Evolutionary conservation across 2,888 invertebrate species (phyloP).

Genomic region (Biston betularia): DNA sequence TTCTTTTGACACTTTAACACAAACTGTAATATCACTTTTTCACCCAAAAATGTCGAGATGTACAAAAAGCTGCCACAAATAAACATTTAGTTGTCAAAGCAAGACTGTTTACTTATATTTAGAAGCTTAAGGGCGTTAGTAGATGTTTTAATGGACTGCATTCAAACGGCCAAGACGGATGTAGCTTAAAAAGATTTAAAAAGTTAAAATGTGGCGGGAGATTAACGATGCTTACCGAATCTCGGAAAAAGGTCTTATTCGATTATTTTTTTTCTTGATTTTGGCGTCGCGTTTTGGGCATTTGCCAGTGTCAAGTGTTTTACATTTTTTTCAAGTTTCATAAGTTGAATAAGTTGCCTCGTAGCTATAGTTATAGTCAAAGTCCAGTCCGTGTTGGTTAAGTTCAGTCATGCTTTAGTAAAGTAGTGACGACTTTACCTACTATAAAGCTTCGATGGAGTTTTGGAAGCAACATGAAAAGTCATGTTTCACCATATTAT

Average conservation of each 20-base stretch:
- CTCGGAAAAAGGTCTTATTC: not conserved
- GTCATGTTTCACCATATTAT: too few species aligned
- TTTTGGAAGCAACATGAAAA: too few species aligned
- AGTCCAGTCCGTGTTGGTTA: too few species aligned
- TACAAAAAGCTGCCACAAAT: constrained; percentile 70
- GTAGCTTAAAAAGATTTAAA: constrained; percentile 45
- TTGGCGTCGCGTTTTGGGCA: too few species aligned
- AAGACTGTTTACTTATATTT: constrained; percentile 63
- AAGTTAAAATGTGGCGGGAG: constrained; percentile 38
- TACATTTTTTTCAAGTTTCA: too few species aligned
- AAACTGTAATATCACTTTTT: constrained; percentile 12
- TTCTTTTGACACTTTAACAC: constrained; percentile 1
- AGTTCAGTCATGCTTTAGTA: too few species aligned
- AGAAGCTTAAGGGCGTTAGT: constrained; percentile 68
- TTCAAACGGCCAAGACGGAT: constrained; percentile 74
- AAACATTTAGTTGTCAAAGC: constrained; percentile 72
- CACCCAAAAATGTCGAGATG: constrained; percentile 54
- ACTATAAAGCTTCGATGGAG: too few species aligned
- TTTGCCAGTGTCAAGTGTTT: too few species aligned
- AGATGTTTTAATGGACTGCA: constrained; percentile 70
- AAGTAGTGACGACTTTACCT: too few species aligned
- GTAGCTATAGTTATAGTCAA: too few species aligned
- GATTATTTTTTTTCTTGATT: not conserved
- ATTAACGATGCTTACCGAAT: constrained; percentile 26
- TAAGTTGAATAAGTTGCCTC: too few species aligned